Evolutionary conservation across 1,140 invertebrate species (phyloP).

Genomic region (Drosophila tropicalis): DNA sequence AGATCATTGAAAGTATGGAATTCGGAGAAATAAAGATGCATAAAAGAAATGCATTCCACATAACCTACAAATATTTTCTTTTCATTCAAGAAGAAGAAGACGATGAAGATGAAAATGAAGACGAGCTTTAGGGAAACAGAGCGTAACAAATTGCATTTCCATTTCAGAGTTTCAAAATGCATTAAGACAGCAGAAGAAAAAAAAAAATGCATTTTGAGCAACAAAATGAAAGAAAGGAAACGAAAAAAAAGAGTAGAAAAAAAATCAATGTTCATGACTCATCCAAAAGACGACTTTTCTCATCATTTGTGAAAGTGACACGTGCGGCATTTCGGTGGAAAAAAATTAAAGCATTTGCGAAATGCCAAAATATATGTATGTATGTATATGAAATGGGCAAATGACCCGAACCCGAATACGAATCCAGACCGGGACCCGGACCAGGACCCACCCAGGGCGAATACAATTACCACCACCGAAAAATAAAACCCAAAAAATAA

Average conservation of each 20-base stretch:
- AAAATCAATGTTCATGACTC: slow-evolving; percentile 58
- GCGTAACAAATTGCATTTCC: slow-evolving; percentile 70
- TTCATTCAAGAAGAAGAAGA: background rate
- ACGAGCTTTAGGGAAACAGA: slow-evolving; percentile 56
- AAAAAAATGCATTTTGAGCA: slow-evolving; percentile 1
- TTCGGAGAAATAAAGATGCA: background rate
- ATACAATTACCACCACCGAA: slow-evolving; percentile 12
- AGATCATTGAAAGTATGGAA: too few relatives aligned
- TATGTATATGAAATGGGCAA: background rate
- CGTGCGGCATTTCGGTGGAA: slow-evolving; percentile 42
- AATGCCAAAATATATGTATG: slow-evolving; percentile 34
- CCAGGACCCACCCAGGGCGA: background rate
- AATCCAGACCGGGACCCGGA: background rate
- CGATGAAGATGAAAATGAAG: background rate
- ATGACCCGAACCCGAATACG: too few relatives aligned
- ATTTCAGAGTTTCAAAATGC: slow-evolving; percentile 49
- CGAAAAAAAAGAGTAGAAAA: slow-evolving; percentile 42
- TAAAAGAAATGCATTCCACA: background rate
- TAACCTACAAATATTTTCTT: slow-evolving; percentile 1
- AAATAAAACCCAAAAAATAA: background rate
- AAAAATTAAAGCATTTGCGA: slow-evolving; percentile 32
- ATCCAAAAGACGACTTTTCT: slow-evolving; percentile 27
- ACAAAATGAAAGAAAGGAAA: slow-evolving; percentile 46
- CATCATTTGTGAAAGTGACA: slow-evolving; percentile 68
- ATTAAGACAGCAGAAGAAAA: slow-evolving; percentile 2